Evolutionary conservation across 2,113 vertebrate genomes (phyloP).

Genomic region (Sander lucioperca): DNA sequence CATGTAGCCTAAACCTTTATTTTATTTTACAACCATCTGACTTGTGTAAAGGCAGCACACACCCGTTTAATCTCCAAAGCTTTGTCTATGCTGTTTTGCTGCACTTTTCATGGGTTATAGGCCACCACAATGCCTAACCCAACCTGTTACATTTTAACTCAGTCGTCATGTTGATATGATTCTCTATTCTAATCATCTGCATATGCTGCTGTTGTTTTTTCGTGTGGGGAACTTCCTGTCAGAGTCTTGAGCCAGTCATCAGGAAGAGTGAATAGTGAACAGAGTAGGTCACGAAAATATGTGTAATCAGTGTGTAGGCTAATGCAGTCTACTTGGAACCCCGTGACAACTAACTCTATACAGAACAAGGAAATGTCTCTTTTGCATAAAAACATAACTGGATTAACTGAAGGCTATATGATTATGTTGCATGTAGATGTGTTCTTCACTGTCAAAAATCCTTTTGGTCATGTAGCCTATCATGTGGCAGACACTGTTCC

Average conservation of each 20-base stretch:
- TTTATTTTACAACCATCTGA: not conserved
- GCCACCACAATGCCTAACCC: not conserved
- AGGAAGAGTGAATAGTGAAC: not conserved
- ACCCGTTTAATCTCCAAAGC: not conserved
- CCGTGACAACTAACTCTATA: not conserved
- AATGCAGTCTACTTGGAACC: not conserved
- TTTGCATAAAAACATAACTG: not conserved
- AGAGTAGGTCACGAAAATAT: conserved; percentile 17
- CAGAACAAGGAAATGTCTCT: conserved; percentile 14
- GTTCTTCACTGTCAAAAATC: not conserved
- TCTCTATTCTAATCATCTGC: not conserved
- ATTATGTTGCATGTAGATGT: not conserved
- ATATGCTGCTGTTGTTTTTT: not conserved
- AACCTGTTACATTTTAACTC: not conserved
- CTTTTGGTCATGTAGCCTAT: not conserved
- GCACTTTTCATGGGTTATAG: not conserved
- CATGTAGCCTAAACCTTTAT: not conserved
- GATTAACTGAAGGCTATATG: not conserved
- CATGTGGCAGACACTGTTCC: not conserved
- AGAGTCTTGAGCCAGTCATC: conserved; percentile 37
- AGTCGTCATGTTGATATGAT: not conserved
- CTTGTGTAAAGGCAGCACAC: not conserved
- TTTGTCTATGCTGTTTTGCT: not conserved
- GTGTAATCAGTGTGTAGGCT: conserved; percentile 19
- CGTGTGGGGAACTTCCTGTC: not conserved